Conservation (phyloP, 2,797 vertebrate genomes). For the Myripristis jacobus region DNA sequence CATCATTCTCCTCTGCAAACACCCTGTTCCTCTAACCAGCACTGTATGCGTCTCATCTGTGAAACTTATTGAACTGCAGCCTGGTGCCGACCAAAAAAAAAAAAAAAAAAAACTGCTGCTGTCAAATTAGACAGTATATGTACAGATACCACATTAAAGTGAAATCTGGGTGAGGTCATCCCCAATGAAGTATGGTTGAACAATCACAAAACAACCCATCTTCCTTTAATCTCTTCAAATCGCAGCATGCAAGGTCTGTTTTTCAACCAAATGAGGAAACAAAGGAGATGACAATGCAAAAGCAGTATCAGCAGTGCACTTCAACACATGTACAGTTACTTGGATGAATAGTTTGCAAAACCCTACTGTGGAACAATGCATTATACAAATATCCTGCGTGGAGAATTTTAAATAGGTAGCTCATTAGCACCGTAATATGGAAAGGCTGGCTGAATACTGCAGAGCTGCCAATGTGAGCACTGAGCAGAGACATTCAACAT, state of each 20-base stretch:
- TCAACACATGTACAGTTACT: conserved; percentile 64
- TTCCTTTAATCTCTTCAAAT: conserved; percentile 27
- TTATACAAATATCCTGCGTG: conserved; percentile 80
- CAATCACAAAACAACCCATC: conserved; percentile 11
- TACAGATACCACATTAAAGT: conserved; percentile 22
- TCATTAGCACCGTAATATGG: conserved; percentile 81
- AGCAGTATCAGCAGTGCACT: conserved; percentile 45
- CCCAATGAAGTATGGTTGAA: background rate
- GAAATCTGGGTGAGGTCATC: conserved; percentile 12
- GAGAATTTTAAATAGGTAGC: conserved; percentile 82
- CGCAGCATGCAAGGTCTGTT: conserved; percentile 22
- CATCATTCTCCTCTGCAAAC: background rate
- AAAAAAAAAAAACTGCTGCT: too few relatives aligned
- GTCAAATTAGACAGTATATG: background rate
- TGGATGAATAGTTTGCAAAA: conserved; percentile 68
- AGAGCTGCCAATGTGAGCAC: conserved; percentile 72
- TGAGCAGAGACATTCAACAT: conserved; percentile 70
- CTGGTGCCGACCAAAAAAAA: conserved; percentile 27
- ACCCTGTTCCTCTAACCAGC: conserved; percentile 10
- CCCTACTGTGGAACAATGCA: conserved; percentile 74
- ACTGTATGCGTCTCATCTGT: conserved; percentile 10
- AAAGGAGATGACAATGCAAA: conserved; percentile 41
- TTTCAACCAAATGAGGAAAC: conserved; percentile 46
- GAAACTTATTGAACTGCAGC: conserved; percentile 1
- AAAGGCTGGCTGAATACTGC: conserved; percentile 75